phyloP scores from a whole-genome alignment of 2,113 vertebrate species.

The Psophia crepitans region DNA sequence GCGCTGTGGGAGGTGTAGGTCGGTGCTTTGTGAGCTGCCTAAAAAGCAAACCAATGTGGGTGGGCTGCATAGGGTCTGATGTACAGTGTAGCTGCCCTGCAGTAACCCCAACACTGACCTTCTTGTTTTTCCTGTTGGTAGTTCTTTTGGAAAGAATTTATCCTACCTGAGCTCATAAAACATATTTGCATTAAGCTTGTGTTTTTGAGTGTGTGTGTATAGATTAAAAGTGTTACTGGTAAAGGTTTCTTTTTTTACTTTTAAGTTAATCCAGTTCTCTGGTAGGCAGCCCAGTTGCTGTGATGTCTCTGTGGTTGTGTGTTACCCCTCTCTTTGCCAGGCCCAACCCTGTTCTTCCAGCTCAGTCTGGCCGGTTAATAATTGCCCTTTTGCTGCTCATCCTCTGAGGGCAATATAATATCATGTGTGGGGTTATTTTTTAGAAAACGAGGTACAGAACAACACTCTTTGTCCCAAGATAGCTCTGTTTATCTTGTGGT shows the following conservation, averaged over 20 bases:
- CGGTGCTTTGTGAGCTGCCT: background rate
- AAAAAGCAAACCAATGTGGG: background rate
- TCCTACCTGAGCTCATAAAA: background rate
- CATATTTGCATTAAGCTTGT: background rate
- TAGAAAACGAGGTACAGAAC: background rate
- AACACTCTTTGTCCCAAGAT: conserved; percentile 53
- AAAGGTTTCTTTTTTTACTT: background rate
- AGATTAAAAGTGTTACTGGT: background rate
- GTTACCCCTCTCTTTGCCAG: conserved; percentile 8
- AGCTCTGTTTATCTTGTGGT: conserved; percentile 62
- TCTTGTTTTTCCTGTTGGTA: conserved; percentile 18
- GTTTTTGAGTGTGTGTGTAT: background rate
- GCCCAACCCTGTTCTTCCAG: conserved; percentile 12
- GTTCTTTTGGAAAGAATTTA: background rate
- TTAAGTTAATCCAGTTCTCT: conserved; percentile 33
- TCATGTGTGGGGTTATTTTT: conserved; percentile 45
- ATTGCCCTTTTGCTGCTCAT: conserved; percentile 46
- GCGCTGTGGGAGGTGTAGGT: background rate
- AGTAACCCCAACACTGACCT: background rate
- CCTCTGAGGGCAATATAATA: conserved; percentile 42
- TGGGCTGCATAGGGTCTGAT: background rate
- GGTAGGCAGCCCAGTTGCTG: conserved; percentile 13
- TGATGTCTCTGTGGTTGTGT: conserved; percentile 43
- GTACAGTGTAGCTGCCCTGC: background rate
- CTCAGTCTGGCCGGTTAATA: conserved; percentile 48